Evolutionary conservation across 2,113 vertebrate species (phyloP), one percentile per base, ranked within the genome.

Genomic region (Ceyx cyanopectus): DNA sequence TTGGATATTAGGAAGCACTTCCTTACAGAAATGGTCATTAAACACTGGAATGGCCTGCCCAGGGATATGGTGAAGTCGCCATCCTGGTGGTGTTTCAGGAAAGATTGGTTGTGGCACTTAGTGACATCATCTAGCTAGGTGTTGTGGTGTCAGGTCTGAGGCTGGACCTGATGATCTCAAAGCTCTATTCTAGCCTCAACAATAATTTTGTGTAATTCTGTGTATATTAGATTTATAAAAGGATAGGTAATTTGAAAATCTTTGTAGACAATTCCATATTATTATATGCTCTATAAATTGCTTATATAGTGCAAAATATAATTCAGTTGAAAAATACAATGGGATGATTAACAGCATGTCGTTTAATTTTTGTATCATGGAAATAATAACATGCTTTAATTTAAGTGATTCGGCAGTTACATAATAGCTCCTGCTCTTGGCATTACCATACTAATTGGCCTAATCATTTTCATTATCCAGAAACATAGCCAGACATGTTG

Each of bases 381-480:
- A 92, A 87, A 86, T 53, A 81, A 79, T 56, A 91, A 85, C 21
- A 46, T 41, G 14, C 15, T 92, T 85, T 92, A 83, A 90, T 89
- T 92, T 63, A 89, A 83, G 68, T 73, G 86, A 70, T 26, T 86
- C 6, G 1, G 62, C 66, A 80, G 54, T 63, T 61, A 58, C 24
- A 27, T 58, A 76, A 73, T 41, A 73, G 40, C 69, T 92, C 68
- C 32, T 46, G 37, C 62, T 81, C 32, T 65, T 86, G 83, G 65
- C 43, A 62, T 84, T 73, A 81, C 54, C 50, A 62, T 43, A 69
- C 45, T 89, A 79, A 94, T 82, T 87, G 62, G 50, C 86, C 57
- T 84, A 81, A 92, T 57, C 37, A 14, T 89, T 69, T 80, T 77
- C 46, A 67, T 81, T 85, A 87, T 54, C 41, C 0, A 2, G 37